Base-by-base conservation (phyloP, 2,888 invertebrate genomes). In the Serrognathus titanus region DNA sequence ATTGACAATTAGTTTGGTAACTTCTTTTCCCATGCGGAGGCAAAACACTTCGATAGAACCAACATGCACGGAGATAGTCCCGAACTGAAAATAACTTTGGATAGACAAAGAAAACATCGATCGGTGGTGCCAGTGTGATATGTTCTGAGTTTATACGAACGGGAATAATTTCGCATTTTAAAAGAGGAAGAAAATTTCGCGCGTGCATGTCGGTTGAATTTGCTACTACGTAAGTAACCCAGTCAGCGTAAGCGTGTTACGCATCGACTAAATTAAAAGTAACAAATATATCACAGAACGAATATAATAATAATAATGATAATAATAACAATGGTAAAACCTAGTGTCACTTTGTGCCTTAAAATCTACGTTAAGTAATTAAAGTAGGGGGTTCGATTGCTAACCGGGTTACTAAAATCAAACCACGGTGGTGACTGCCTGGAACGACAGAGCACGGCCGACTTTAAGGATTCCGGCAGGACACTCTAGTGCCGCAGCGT, bases 121-220 rank as follows among this genome's bases (percentile, higher is more conserved):
- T 31, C 24, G 24, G 24, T 31, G 24, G 24, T 31, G 24, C 24
- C 43, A 24, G 52, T 52, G 52, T 52, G 52, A 52, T 52, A 52
- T 52, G 52, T 52, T 43, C 36, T 49, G 38, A 16, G 43, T 45
- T 48, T 48, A 48, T 16, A 31, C 24, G 24, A 31, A 31, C 24
- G 24, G 24, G 24, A 5, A 31, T 31, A 31, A 31, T 31, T 31
- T 31, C 24, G 24, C 24, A 31, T 31, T 31, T 31, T 31, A 31
- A 31, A 31, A 6, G 24, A 31, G 3, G n/a, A 43, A 11, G 16
- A 16, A 13, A n/a, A 43, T 16, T 43, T 16, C 11, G 12, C 2
- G 6, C 7, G 20, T 43, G 38, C 50, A 53, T 54, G 53, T 58
- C 54, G 53, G 53, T 58, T 54, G 36, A 51, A 58, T 58, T 31